A percentile compares a stretch with the other conserved stretches of the same genome.
Evolutionary conservation across 2,797 vertebrate genomes (phyloP).

Genomic region (Selene dorsalis): DNA sequence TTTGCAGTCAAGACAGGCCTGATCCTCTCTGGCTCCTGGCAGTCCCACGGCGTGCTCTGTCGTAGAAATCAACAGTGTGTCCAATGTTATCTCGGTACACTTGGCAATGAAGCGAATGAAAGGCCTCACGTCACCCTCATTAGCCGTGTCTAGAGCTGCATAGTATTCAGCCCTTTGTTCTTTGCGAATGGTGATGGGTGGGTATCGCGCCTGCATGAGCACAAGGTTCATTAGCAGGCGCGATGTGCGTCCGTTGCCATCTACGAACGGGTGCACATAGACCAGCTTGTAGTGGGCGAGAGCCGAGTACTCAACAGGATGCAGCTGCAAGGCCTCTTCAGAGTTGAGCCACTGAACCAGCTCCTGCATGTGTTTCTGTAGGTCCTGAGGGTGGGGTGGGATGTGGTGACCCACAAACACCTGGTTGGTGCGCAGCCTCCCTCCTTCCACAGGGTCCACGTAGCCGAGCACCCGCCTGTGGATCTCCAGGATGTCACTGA

Average conservation of each 20-base stretch:
- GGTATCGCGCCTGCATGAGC: constrained; percentile 96
- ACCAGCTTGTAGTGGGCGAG: constrained; percentile 97
- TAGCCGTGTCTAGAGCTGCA: constrained; percentile 90
- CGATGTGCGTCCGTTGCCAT: constrained; percentile 95
- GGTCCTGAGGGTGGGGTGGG: constrained; percentile 92
- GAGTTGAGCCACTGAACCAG: constrained; percentile 96
- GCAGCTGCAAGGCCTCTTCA: constrained; percentile 91
- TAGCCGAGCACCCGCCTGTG: constrained; percentile 94
- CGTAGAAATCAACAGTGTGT: constrained; percentile 94
- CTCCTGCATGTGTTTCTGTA: constrained; percentile 93
- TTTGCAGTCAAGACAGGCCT: constrained; percentile 81
- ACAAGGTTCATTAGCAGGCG: constrained; percentile 97
- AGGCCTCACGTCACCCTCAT: constrained; percentile 94
- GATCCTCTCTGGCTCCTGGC: constrained; percentile 85
- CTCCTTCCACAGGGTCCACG: constrained; percentile 93
- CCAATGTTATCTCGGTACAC: constrained; percentile 94
- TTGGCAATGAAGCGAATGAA: constrained; percentile 98
- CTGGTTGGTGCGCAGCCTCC: constrained; percentile 90
- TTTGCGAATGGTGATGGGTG: constrained; percentile 95
- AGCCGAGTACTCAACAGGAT: constrained; percentile 95
- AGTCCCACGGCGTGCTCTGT: constrained; percentile 92
- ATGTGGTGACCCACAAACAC: constrained; percentile 98
- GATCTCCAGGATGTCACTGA: constrained; percentile 90
- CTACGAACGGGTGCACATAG: constrained; percentile 95
- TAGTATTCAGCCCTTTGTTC: constrained; percentile 96